Evolutionary conservation across 2,888 invertebrate species (phyloP).

Genomic region (Balanococcus diminutus): DNA sequence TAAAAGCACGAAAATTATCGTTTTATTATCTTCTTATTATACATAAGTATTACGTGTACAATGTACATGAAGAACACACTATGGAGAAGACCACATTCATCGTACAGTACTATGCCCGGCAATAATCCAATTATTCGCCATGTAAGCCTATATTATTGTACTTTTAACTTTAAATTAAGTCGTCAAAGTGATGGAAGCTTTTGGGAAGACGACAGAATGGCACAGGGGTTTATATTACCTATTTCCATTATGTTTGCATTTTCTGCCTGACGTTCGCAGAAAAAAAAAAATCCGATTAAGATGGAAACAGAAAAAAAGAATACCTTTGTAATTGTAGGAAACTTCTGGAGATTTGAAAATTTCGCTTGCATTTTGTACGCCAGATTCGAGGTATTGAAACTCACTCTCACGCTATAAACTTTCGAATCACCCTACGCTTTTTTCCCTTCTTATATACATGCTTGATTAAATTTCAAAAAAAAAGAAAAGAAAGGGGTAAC

Average conservation of each 20-base stretch:
- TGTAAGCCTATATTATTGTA: neutral
- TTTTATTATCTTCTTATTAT: neutral
- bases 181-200: neutral
- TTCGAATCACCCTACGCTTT: neutral
- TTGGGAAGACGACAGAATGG: neutral
- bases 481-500: neutral
- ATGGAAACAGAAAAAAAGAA: neutral
- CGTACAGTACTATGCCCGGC: neutral
- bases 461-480: constrained; percentile 5
- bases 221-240: neutral
- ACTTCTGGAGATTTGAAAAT: neutral
- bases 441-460: neutral
- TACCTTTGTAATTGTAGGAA: neutral
- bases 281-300: neutral
- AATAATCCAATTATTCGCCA: neutral
- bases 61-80: neutral
- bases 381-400: neutral
- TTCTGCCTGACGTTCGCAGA: neutral
- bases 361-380: neutral
- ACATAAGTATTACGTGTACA: neutral
- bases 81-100: neutral
- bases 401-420: neutral
- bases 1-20: constrained; percentile 22
- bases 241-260: neutral
- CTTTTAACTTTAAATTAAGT: too few relatives aligned